Evolutionary conservation across 2,113 vertebrate genomes (phyloP).

Genomic region (Pyxicephalus adspersus): DNA sequence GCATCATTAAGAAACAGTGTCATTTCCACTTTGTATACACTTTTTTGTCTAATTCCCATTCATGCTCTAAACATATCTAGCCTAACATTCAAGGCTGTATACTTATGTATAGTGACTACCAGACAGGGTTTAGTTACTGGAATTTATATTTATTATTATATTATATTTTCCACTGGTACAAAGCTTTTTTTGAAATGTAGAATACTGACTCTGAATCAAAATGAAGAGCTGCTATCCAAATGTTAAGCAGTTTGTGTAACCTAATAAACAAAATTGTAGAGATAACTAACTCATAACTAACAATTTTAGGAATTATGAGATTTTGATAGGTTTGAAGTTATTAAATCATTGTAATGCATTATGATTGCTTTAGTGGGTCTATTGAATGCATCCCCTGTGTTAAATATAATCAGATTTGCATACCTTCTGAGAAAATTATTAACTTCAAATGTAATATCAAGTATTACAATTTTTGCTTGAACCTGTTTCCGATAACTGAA

Average conservation of each 20-base stretch:
- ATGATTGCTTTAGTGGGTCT: neutral
- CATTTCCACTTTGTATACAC: too few species aligned
- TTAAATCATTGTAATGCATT: conserved; percentile 15
- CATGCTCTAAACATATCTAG: too few species aligned
- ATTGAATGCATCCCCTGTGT: neutral
- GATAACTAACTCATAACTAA: neutral
- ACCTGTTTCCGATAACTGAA: neutral
- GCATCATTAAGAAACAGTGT: too few species aligned
- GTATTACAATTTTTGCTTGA: conserved; percentile 26
- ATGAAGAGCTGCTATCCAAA: neutral
- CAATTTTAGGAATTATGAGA: conserved; percentile 13
- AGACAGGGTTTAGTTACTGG: too few species aligned
- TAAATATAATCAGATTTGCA: conserved; percentile 35
- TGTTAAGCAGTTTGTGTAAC: neutral
- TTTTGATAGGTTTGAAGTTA: conserved; percentile 24
- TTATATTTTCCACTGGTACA: too few species aligned
- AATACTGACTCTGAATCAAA: neutral
- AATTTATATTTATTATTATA: too few species aligned
- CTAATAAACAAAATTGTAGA: neutral
- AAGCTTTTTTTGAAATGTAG: neutral
- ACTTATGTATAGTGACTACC: too few species aligned
- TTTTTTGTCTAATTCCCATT: too few species aligned
- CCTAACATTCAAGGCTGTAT: too few species aligned
- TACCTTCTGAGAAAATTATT: conserved; percentile 19
- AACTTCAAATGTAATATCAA: conserved; percentile 23